A percentile compares a stretch with the other conserved stretches of the same genome.
phyloP scores from a whole-genome alignment of 2,113 vertebrate genomes.

The Martes martes region DNA sequence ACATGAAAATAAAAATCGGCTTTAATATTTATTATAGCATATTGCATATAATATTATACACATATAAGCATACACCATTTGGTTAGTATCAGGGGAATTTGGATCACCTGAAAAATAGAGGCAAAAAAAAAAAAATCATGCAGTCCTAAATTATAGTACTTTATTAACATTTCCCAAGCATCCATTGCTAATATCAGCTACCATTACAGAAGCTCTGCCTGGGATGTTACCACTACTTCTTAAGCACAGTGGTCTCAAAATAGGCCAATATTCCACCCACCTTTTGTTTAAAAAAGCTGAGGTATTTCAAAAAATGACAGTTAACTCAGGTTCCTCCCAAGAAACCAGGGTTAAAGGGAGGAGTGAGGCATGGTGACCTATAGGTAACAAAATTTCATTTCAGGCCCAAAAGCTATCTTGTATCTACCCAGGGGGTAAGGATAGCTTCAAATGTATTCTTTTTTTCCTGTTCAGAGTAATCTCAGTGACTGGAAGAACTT shows the following conservation, averaged over 20 bases:
- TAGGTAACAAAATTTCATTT: background rate
- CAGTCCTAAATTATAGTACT: background rate
- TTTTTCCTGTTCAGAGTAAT: background rate
- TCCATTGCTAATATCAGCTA: conserved; percentile 10
- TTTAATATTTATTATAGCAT: background rate
- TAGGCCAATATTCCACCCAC: background rate
- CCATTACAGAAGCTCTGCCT: background rate
- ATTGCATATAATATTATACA: background rate
- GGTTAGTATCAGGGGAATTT: background rate
- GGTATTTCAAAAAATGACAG: background rate
- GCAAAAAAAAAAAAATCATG: background rate
- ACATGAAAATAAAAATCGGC: background rate
- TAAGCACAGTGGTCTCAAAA: conserved; percentile 39
- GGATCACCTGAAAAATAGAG: background rate
- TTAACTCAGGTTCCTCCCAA: background rate
- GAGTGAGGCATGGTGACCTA: background rate
- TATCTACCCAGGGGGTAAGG: background rate
- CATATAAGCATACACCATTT: background rate
- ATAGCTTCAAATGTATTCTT: background rate
- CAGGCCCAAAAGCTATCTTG: background rate
- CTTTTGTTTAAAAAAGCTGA: conserved; percentile 23
- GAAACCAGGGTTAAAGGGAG: background rate
- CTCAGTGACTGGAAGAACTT: background rate
- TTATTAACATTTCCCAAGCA: background rate
- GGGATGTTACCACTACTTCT: background rate